A percentile compares a stretch with the other conserved stretches of the same genome.
Evolutionary conservation across 2,113 vertebrate genomes (phyloP).

Genomic region (Grammomys surdaster): DNA sequence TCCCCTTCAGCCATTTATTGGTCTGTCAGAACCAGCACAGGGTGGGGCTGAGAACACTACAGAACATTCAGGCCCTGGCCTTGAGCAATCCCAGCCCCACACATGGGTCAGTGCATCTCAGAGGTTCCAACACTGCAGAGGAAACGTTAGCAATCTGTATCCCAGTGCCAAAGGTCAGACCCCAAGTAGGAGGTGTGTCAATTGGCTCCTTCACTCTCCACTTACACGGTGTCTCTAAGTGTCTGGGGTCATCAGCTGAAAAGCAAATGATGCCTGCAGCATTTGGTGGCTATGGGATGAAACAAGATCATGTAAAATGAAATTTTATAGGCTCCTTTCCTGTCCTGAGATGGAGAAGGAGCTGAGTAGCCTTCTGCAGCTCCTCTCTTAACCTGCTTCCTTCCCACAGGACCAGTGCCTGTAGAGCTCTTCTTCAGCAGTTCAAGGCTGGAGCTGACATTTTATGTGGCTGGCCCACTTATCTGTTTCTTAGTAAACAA

Average conservation of each 20-base stretch:
- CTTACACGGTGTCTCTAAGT: background rate
- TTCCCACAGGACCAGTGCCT: background rate
- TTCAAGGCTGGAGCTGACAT: slow-evolving; percentile 70
- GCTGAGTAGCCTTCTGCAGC: background rate
- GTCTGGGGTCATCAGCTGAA: background rate
- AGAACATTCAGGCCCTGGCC: background rate
- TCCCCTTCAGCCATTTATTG: too few species aligned
- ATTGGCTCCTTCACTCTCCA: background rate
- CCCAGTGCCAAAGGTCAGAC: background rate
- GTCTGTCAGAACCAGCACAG: background rate
- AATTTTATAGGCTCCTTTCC: accelerated
- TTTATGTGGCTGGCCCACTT: slow-evolving; percentile 74
- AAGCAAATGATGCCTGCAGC: background rate
- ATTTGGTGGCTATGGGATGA: background rate
- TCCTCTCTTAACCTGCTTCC: background rate
- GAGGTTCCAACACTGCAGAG: background rate
- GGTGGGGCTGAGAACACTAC: background rate
- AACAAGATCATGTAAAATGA: background rate
- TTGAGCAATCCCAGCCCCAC: background rate
- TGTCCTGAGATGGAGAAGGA: background rate
- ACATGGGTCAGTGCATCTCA: background rate
- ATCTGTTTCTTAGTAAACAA: slow-evolving; percentile 87
- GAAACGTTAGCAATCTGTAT: background rate
- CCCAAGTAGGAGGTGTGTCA: background rate
- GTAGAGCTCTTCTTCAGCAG: slow-evolving; percentile 55